Percentiles rank a stretch among this genome's conserved stretches.
phyloP scores from a whole-genome alignment of 2,797 vertebrate species.

The Okamejei kenojei region DNA sequence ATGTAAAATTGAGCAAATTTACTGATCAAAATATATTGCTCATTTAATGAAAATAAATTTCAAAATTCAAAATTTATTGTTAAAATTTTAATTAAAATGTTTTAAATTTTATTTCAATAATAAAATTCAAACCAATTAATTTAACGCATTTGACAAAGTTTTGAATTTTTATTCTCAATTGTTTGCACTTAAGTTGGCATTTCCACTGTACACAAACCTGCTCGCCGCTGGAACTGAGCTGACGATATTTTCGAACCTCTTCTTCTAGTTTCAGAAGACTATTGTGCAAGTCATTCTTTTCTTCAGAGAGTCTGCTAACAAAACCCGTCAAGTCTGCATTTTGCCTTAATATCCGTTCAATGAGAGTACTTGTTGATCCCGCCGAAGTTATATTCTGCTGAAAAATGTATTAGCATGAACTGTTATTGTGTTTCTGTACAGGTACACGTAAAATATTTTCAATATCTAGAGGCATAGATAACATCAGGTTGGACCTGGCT shows the following conservation, averaged over 20 bases:
- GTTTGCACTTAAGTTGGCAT: neutral
- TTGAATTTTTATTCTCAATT: neutral
- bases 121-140: neutral
- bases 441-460: neutral
- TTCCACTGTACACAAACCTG: conserved; percentile 51
- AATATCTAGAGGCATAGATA: neutral
- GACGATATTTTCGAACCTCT: conserved; percentile 66
- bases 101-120: neutral
- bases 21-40: neutral
- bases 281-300: conserved; percentile 89
- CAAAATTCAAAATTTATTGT: no score
- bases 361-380: conserved; percentile 63
- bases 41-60: no score
- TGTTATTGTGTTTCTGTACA: neutral
- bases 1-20: neutral
- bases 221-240: conserved; percentile 55
- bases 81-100: no score
- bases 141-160: neutral
- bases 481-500: neutral
- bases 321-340: conserved; percentile 88
- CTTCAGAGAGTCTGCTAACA: conserved; percentile 82
- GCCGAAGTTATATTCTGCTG: conserved; percentile 59
- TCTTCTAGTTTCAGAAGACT: conserved; percentile 75
- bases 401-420: neutral
- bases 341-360: conserved; percentile 81